Base-by-base conservation (phyloP, 2,797 vertebrate genomes). In the Gephyroberyx darwinii region DNA sequence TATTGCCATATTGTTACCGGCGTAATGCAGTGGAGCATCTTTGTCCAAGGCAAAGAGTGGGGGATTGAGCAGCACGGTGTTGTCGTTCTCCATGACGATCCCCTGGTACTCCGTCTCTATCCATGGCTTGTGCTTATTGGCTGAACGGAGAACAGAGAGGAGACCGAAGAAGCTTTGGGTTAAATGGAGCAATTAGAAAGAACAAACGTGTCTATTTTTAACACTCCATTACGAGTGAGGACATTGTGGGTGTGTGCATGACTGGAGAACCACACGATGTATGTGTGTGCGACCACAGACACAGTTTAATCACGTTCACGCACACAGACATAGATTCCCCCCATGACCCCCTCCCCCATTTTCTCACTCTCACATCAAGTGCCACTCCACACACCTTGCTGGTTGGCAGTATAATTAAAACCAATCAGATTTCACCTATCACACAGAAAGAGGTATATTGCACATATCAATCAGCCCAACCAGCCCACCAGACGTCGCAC, bases 51-150 rank as follows among this genome's bases (percentile, higher is more conserved):
- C 98, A 1, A 99, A 99, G 9, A 99, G 95, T 0, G 98, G 98
- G 0, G 97, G 98, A 74, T 98, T 98, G 81, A 99, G 95, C 84
- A 99, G 93, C 55, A 99, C 98, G 0, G 97, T 98, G 93, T 99
- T 97, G 93, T 99, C 98, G 0, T 98, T 99, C 95, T 99, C 98
- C 98, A 99, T 99, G 80, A 99, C 93, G n/a, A 99, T 99, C 86
- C 98, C 98, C 90, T 99, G 98, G 87, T 99, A 99, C 86, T 98
- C 97, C 0, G 97, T 97, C 90, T 99, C 98, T 59, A 99, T 98
- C 98, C 98, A 99, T 87, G 98, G 98, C 89, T 99, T 99, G 93
- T 99, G 98, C 91, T 99, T 99, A 94, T 99, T 99, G 89, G 97
- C 98, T 99, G 92, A 83, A 75, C 39, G 55, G 75, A 26, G 26